phyloP scores from a whole-genome alignment of 2,888 invertebrate genomes.

The Dynastes grantii region DNA sequence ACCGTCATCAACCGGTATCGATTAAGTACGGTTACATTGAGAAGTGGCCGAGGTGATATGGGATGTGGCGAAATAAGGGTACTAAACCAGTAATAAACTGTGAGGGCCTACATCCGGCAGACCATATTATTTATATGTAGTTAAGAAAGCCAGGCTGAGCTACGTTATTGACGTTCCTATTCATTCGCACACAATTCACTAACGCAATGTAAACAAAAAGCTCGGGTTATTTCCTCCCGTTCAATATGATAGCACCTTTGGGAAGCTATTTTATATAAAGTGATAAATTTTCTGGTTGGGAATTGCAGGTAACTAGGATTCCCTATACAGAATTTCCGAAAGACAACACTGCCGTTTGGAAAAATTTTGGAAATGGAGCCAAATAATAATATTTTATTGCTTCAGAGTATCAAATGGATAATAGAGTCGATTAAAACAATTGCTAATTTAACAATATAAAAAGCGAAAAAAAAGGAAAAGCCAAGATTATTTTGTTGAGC shows the following conservation, averaged over 20 bases:
- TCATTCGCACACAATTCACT: conserved; percentile 28
- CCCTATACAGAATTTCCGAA: no score
- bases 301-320: background rate
- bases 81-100: conserved; percentile 42
- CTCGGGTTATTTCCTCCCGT: background rate
- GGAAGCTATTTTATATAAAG: background rate
- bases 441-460: no score
- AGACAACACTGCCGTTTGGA: no score
- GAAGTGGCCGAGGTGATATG: conserved; percentile 33
- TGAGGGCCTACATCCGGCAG: conserved; percentile 36
- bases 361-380: no score
- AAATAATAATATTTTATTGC: no score
- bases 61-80: conserved; percentile 37
- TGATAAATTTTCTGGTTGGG: background rate
- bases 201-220: conserved; percentile 30
- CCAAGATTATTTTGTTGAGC: no score
- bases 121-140: conserved; percentile 42
- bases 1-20: conserved; percentile 29
- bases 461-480: no score
- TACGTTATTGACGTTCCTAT: conserved; percentile 23
- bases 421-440: no score
- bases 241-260: background rate
- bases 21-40: conserved; percentile 37
- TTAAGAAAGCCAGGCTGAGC: conserved; percentile 18
- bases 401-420: no score